Evolutionary conservation across 2,888 invertebrate genomes (phyloP).

Genomic region (Aphidoletes aphidimyza): DNA sequence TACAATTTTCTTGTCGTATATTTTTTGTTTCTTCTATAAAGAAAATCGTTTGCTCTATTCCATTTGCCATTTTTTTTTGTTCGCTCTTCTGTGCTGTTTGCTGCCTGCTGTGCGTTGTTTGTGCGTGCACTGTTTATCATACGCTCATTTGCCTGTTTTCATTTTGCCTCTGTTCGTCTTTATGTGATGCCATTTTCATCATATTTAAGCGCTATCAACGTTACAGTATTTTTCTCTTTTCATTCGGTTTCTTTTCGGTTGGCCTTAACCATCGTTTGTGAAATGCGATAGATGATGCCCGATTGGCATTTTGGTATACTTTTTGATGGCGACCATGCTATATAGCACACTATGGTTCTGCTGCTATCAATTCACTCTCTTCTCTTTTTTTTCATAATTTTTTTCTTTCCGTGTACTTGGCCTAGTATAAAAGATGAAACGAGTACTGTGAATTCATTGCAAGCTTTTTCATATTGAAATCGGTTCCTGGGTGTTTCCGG

Average conservation of each 20-base stretch:
- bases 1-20: not conserved
- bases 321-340: not conserved
- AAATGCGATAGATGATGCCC: conserved; percentile 39
- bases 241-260: not conserved
- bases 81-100: too few species aligned
- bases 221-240: not conserved
- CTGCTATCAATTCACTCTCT: too few species aligned
- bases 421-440: conserved; percentile 18
- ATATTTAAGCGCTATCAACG: conserved; percentile 34
- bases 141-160: not conserved
- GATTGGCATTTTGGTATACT: not conserved
- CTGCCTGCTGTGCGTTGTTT: too few species aligned
- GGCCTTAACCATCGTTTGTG: not conserved
- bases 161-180: not conserved
- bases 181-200: not conserved
- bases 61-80: not conserved
- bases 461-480: not conserved
- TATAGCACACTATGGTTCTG: too few species aligned
- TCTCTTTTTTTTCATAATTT: too few species aligned
- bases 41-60: too few species aligned
- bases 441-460: not conserved
- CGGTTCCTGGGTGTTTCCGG: conserved; percentile 25
- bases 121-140: not conserved
- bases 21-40: not conserved
- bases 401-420: too few species aligned